Evolutionary conservation across 2,797 vertebrate species (phyloP).

Genomic region (Hydrocynus forskahlii): DNA sequence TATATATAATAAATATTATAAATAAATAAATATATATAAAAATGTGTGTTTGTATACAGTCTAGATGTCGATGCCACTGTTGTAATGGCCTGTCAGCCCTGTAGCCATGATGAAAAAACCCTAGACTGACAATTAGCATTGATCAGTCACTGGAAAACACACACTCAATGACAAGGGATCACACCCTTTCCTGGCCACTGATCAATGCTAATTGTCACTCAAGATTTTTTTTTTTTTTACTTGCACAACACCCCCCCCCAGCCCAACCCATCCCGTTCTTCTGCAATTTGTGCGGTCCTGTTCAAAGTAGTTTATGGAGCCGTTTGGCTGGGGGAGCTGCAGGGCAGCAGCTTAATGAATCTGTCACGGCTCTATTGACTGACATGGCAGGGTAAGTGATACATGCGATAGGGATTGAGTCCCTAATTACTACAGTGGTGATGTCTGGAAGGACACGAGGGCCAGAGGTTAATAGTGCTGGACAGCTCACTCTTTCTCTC

Average conservation of each 20-base stretch:
- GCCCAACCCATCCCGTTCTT: slow-evolving; percentile 10
- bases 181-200: slow-evolving; percentile 51
- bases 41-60: slow-evolving; percentile 29
- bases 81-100: slow-evolving; percentile 21
- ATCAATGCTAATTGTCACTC: slow-evolving; percentile 65
- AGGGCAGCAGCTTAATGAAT: slow-evolving; percentile 87
- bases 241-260: slow-evolving; percentile 6
- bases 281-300: slow-evolving; percentile 62
- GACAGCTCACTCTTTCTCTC: slow-evolving; percentile 38
- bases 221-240: slow-evolving; percentile 27
- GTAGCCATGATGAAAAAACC: slow-evolving; percentile 32
- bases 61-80: background rate
- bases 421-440: slow-evolving; percentile 96
- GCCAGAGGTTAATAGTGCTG: slow-evolving; percentile 95
- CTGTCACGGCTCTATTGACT: slow-evolving; percentile 89
- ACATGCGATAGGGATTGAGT: slow-evolving; percentile 92
- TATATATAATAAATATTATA: no score
- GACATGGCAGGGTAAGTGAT: slow-evolving; percentile 90
- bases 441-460: slow-evolving; percentile 85
- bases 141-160: slow-evolving; percentile 55
- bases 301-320: slow-evolving; percentile 86
- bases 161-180: slow-evolving; percentile 34
- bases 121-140: slow-evolving; percentile 62
- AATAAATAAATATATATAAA: no score
- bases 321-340: slow-evolving; percentile 77